Evolutionary conservation across 1,140 invertebrate genomes (phyloP), one percentile per base, ranked within the genome.

Genomic region (Pristionchus pacificus): DNA sequence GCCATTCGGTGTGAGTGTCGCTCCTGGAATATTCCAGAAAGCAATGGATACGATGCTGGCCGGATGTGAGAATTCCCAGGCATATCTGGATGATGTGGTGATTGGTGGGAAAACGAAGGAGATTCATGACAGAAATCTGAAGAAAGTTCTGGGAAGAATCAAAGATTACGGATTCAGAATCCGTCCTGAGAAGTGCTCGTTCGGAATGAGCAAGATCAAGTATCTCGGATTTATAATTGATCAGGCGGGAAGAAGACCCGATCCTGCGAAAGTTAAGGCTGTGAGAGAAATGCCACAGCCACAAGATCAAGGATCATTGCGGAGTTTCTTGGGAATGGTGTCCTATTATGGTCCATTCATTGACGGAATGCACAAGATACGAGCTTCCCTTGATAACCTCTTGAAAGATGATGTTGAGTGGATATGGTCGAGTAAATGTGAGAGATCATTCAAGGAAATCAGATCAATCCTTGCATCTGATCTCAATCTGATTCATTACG

Each of bases 371-470:
- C 69, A 60, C 25, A 29, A 30, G 2, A 15, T 79, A 2, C 49
- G 77, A 0, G 73, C 25, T n/a, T 77, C 79, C n/a, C 70, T 79
- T 27, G 77, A 80, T 19, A 38, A 68, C 15, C 75, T 79, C 0
- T 31, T 77, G 27, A n/a, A n/a, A n/a, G 79, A 81, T 27, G 77
- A 79, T 25, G 79, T 77, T 15, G 70, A 77, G 29, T 79, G 65
- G 59, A 77, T 33, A 13, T 79, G 77, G 73, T 60, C 77, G 10
- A 25, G 57, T n/a, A 24, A 55, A 29, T 30, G 66, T n/a, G n/a
- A 33, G 30, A 63, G 60, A 14, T 68, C 77, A 29, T 58, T 81
- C 25, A 30, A 75, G n/a, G 15, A 70, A 13, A 58, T 65, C 28
- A 78, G 78, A 59, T 15, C 66, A 3, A 38, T 78, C 3, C 60